Evolutionary conservation across 2,797 vertebrate species (phyloP).

Genomic region (Dendrocincla tyrannina): DNA sequence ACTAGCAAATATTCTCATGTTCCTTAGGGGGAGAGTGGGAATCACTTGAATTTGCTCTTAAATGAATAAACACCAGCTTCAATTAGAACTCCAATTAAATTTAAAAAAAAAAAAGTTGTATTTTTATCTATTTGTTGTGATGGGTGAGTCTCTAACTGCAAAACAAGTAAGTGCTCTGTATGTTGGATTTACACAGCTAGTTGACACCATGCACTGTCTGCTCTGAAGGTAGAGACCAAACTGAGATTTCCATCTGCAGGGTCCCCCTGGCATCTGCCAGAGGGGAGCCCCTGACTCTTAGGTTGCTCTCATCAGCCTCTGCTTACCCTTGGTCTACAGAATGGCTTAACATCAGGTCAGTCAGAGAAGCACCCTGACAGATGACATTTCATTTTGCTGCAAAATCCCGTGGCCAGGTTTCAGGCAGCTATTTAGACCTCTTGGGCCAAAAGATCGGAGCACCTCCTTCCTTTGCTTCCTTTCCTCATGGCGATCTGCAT

Average conservation of each 20-base stretch:
- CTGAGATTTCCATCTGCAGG: neutral
- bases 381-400: neutral
- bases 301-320: neutral
- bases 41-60: neutral
- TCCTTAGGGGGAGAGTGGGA: neutral
- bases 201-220: accelerated
- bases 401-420: neutral
- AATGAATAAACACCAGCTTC: neutral
- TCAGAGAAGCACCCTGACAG: neutral
- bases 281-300: neutral
- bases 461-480: neutral
- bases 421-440: neutral
- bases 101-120: neutral
- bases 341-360: neutral
- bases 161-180: neutral
- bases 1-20: neutral
- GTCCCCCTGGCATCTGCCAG: neutral
- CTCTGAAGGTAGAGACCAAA: neutral
- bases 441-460: neutral
- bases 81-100: neutral
- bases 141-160: neutral
- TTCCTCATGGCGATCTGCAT: neutral
- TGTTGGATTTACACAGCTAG: neutral
- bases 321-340: neutral
- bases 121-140: neutral